Conservation (phyloP, 2,797 vertebrate genomes). For the Antennarius maculatus region DNA sequence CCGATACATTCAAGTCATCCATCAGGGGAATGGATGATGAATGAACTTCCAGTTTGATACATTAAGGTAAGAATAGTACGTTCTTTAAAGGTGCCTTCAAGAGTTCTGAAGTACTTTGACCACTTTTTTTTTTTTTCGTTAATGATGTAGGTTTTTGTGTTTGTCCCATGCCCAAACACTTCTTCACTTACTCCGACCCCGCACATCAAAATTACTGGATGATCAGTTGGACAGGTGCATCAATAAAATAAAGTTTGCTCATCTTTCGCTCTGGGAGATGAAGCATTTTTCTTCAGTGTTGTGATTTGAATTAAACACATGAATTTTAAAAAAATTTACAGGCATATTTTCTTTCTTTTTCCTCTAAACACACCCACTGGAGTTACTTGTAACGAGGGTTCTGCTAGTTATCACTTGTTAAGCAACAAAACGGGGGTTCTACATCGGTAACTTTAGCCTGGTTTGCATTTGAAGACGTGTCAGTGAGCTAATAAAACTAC, state of each 20-base stretch:
- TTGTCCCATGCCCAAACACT: background rate
- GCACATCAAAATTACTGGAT: background rate
- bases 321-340: no score
- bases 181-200: background rate
- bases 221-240: background rate
- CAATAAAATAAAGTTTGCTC: background rate
- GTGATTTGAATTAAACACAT: background rate
- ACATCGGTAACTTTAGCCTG: background rate
- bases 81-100: conserved; percentile 6
- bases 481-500: no score
- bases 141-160: conserved; percentile 1
- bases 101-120: conserved; percentile 27
- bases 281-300: background rate
- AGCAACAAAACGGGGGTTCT: background rate
- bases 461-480: background rate
- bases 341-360: no score
- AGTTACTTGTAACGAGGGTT: no score
- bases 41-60: background rate
- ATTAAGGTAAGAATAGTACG: conserved; percentile 8
- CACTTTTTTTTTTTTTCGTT: conserved; percentile 4
- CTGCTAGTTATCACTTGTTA: background rate
- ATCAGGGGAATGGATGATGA: conserved; percentile 7
- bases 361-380: no score
- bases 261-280: background rate
- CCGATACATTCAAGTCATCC: conserved; percentile 1